phyloP scores from a whole-genome alignment of 2,888 invertebrate species.

The Agonopterix alstromeriana region DNA sequence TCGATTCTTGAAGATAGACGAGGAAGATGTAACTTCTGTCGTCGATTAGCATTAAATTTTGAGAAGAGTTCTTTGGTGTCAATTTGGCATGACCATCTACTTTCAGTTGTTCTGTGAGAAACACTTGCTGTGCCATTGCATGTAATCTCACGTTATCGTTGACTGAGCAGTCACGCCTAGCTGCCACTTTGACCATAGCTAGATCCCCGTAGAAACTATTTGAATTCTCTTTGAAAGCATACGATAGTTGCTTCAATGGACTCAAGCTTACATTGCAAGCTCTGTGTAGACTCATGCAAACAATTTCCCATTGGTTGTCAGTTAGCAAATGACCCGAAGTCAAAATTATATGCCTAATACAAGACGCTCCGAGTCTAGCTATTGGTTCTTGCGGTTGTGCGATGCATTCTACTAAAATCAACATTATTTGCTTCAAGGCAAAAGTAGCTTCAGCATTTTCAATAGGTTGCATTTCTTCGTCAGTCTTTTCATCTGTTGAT shows the following conservation, averaged over 20 bases:
- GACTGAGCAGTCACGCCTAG: slow-evolving; percentile 89
- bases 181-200: slow-evolving; percentile 95
- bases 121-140: slow-evolving; percentile 93
- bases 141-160: slow-evolving; percentile 90
- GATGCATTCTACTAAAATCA: slow-evolving; percentile 93
- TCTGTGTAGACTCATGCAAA: slow-evolving; percentile 87
- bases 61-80: slow-evolving; percentile 51
- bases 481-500: slow-evolving; percentile 52
- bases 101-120: slow-evolving; percentile 76
- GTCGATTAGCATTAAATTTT: slow-evolving; percentile 79
- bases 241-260: slow-evolving; percentile 90
- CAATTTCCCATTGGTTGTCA: slow-evolving; percentile 90
- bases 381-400: slow-evolving; percentile 93
- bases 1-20: slow-evolving; percentile 86
- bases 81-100: slow-evolving; percentile 49
- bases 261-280: slow-evolving; percentile 92
- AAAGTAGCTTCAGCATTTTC: slow-evolving; percentile 79
- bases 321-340: slow-evolving; percentile 90
- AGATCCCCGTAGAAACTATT: slow-evolving; percentile 96
- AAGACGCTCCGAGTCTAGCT: slow-evolving; percentile 93
- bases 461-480: slow-evolving; percentile 69
- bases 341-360: slow-evolving; percentile 89
- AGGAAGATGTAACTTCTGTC: slow-evolving; percentile 93
- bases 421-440: slow-evolving; percentile 89
- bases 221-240: slow-evolving; percentile 93